A percentile compares a stretch with the other conserved stretches of the same genome.
Conservation (phyloP, 2,797 vertebrate species). For the Cirrhinus mrigala region DNA sequence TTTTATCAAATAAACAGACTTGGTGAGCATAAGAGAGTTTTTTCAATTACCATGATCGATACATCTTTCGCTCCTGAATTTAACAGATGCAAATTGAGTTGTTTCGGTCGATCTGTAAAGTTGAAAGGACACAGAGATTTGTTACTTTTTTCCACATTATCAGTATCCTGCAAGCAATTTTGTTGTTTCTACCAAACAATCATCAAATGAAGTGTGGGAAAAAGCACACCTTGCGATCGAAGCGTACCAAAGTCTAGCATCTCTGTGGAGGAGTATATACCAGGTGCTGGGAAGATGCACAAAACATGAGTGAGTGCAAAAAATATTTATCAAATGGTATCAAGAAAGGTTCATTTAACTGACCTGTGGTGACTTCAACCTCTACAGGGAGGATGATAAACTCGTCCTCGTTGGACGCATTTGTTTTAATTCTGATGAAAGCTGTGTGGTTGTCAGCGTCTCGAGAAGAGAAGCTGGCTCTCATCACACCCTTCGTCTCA, state of each 20-base stretch:
- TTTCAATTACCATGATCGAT: conserved; percentile 88
- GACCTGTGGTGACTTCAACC: conserved; percentile 98
- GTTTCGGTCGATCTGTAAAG: conserved; percentile 93
- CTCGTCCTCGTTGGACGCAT: conserved; percentile 90
- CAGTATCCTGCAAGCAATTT: neutral
- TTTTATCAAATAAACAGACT: neutral
- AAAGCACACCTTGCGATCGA: conserved; percentile 90
- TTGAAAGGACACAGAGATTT: neutral
- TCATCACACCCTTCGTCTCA: conserved; percentile 98
- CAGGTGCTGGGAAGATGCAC: conserved; percentile 84
- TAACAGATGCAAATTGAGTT: conserved; percentile 96
- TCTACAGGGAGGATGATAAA: conserved; percentile 98
- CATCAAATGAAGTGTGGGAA: neutral
- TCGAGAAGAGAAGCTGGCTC: conserved; percentile 97
- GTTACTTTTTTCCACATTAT: neutral
- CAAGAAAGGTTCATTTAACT: conserved; percentile 51
- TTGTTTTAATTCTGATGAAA: conserved; percentile 98
- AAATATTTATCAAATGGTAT: neutral
- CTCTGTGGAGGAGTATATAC: conserved; percentile 98
- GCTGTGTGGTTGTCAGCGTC: conserved; percentile 99
- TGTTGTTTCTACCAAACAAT: neutral
- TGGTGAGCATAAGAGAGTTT: neutral
- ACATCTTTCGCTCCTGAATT: conserved; percentile 99
- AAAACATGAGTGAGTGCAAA: neutral
- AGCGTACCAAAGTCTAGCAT: conserved; percentile 99